Evolutionary conservation across 2,113 vertebrate species (phyloP).

Genomic region (Corythaixoides concolor): DNA sequence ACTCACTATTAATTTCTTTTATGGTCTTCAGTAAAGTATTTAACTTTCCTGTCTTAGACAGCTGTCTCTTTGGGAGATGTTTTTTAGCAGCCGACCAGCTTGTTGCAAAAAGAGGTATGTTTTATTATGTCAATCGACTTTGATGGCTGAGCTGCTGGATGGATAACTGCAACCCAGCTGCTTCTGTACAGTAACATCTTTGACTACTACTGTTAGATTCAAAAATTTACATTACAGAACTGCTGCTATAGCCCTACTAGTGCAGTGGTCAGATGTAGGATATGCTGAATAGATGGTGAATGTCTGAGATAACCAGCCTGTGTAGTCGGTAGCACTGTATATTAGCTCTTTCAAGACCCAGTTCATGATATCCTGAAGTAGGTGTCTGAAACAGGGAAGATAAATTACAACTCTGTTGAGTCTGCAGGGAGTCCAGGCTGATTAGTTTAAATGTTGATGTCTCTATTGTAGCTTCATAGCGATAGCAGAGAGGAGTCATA

Average conservation of each 20-base stretch:
- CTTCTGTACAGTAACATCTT: background rate
- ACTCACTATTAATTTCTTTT: background rate
- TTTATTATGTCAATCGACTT: background rate
- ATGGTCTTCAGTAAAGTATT: background rate
- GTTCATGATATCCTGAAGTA: slow-evolving; percentile 49
- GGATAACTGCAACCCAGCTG: background rate
- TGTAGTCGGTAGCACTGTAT: background rate
- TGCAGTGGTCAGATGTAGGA: background rate
- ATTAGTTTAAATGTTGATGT: slow-evolving; percentile 41
- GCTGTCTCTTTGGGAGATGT: background rate
- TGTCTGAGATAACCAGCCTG: background rate
- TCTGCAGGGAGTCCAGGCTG: slow-evolving; percentile 12
- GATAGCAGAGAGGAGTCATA: background rate
- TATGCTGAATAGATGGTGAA: background rate
- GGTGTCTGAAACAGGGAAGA: slow-evolving; percentile 33
- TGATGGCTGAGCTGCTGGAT: background rate
- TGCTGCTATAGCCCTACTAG: background rate
- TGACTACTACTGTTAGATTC: background rate
- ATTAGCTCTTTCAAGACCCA: slow-evolving; percentile 23
- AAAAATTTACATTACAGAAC: background rate
- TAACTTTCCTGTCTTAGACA: background rate
- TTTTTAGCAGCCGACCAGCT: background rate
- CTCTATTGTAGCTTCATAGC: slow-evolving; percentile 3
- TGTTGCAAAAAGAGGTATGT: background rate
- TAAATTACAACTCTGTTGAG: background rate